Evolutionary conservation across 92 coral and sea anemone genomes (phyloP).

Genomic region (Bergia puertoricense): DNA sequence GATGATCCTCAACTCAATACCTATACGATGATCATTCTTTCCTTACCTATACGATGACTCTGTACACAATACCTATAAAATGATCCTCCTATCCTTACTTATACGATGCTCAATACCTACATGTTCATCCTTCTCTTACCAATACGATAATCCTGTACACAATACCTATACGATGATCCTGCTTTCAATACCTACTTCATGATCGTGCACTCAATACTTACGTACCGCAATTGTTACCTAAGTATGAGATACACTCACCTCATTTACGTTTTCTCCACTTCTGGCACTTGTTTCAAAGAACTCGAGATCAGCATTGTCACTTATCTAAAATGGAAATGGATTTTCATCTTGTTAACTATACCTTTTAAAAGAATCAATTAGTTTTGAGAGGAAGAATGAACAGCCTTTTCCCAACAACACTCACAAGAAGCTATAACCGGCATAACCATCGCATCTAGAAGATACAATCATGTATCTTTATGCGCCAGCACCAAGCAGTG

Average conservation of each 20-base stretch:
- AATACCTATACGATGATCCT: neutral
- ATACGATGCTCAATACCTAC: neutral
- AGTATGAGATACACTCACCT: conserved; percentile 47
- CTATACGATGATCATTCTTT: neutral
- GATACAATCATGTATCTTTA: no score
- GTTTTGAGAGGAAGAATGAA: no score
- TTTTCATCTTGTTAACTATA: no score
- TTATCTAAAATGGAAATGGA: conserved; percentile 50
- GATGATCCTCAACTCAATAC: neutral
- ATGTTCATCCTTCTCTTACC: neutral
- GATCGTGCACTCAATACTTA: neutral
- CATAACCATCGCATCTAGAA: no score
- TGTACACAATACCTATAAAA: neutral
- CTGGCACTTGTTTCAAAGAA: conserved; percentile 96
- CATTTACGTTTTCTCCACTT: conserved; percentile 82
- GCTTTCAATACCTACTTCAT: neutral
- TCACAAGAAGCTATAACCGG: no score
- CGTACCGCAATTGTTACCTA: neutral
- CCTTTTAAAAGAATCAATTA: no score
- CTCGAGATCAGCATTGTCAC: conserved; percentile 70
- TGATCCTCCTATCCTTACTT: neutral
- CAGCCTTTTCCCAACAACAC: no score
- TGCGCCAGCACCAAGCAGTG: no score
- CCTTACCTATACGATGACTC: neutral
- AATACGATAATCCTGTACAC: neutral